phyloP scores from a whole-genome alignment of 2,888 invertebrate species.

The Pegoplata infirma region DNA sequence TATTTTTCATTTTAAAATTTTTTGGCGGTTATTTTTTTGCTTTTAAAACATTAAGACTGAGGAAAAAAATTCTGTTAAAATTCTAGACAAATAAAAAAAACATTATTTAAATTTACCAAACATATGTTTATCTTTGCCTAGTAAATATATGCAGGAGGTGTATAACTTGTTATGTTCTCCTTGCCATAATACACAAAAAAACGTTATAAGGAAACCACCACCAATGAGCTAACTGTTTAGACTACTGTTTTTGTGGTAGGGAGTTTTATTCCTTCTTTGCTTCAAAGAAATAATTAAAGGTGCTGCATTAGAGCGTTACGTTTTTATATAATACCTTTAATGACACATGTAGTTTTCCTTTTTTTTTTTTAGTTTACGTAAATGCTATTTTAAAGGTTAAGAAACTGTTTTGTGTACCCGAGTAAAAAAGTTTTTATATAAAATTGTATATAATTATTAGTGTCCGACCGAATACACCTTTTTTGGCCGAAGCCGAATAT shows the following conservation, averaged over 20 bases:
- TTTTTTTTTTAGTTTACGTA: not conserved
- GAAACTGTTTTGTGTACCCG: not conserved
- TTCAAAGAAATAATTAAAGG: conserved; percentile 43
- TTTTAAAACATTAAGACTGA: not conserved
- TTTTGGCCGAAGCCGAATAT: no score
- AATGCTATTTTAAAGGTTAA: not conserved
- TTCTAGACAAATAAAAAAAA: conserved; percentile 23
- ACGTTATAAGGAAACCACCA: not conserved
- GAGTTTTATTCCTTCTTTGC: not conserved
- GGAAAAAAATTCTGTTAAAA: conserved; percentile 9
- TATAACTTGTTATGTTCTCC: no score
- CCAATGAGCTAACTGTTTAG: not conserved
- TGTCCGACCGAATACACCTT: no score
- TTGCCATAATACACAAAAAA: no score
- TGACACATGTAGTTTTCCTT: not conserved
- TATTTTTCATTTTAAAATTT: not conserved
- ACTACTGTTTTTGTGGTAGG: not conserved
- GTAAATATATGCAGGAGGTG: no score
- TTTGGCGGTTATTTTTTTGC: conserved; percentile 9
- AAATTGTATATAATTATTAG: no score
- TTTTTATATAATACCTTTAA: conserved; percentile 43
- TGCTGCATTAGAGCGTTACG: conserved; percentile 53
- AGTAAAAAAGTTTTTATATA: no score
- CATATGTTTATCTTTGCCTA: conserved; percentile 38
- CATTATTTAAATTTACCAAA: conserved; percentile 43